Base-by-base conservation (phyloP, 1,140 invertebrate species). In the Bombus breviceps region DNA sequence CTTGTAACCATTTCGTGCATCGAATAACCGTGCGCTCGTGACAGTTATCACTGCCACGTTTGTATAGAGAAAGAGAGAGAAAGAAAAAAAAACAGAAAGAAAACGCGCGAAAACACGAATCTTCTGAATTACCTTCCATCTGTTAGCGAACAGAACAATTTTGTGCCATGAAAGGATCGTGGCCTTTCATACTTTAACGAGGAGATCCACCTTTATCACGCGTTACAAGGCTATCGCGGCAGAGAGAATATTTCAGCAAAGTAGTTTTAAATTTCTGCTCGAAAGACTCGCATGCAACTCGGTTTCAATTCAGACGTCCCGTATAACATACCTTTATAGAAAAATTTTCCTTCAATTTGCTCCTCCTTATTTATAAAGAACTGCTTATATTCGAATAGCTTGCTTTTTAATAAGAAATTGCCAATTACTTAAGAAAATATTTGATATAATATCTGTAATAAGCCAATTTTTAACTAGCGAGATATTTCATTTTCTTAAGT, bases 181-280 rank as follows among this genome's bases (percentile, higher is more conserved):
- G 18, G 73, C 32, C 41, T 74, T 74, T 57, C 73, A 75, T 18
- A 57, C 22, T 25, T 39, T 72, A 43, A 75, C 41, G 41, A 75
- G 43, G 22, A 25, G 32, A 53, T 53, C 47, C 22, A 57, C 34
- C 73, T 57, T 75, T 75, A 37, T 57, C 73, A n/a, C 73, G n/a
- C 22, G 43, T 57, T 41, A 15, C 22, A 39, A 6, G 15, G 69
- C 37, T 53, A 53, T 53, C 37, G 59, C 2, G 37, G 10, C 5
- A 53, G 13, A 25, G 37, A 62, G 59, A 18, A 41, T n/a, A 41
- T 64, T n/a, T 64, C 9, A 32, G 37, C 15, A 64, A 64, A 32
- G 18, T n/a, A 25, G 37, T 57, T 47, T 41, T 47, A n/a, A 53
- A 75, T 75, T 57, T 57, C 73, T 34, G 22, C 32, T 12, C 32